Percentiles rank a stretch among this genome's conserved stretches.
These are phyloP conservation scores for Fistularia commersonii DNA, from an alignment of 2,797 vertebrate species.

Conservation along the genomic window DNA sequence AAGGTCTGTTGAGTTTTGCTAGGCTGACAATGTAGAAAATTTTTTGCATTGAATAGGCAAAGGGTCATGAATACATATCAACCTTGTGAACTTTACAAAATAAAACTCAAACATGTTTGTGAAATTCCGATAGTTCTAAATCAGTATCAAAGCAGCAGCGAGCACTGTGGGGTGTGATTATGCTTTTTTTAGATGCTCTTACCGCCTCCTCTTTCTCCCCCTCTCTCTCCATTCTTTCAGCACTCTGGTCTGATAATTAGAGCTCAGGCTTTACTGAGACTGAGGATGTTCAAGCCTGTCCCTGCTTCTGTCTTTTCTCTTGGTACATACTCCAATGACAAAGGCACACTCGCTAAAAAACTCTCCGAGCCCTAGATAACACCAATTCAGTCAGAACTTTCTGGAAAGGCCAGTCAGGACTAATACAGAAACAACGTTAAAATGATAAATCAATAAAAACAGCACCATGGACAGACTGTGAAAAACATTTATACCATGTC, in stretches of 20 bases:
- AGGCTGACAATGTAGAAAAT: not conserved
- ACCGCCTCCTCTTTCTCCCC: conserved; percentile 15
- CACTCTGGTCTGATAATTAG: conserved; percentile 51
- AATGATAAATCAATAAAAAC: too few relatives aligned
- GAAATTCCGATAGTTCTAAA: conserved; percentile 46
- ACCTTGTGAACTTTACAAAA: conserved; percentile 2
- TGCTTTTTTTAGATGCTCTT: conserved; percentile 50
- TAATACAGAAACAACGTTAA: too few relatives aligned
- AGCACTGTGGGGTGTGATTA: conserved; percentile 45
- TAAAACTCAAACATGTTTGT: conserved; percentile 20
- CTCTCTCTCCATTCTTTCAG: conserved; percentile 23
- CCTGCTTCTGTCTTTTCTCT: conserved; percentile 23
- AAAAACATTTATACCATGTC: too few relatives aligned
- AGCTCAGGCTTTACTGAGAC: conserved; percentile 33
- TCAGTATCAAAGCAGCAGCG: conserved; percentile 38
- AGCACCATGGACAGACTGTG: too few relatives aligned
- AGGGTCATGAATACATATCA: not conserved
- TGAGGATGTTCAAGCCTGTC: conserved; percentile 24
- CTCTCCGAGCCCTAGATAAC: conserved; percentile 14
- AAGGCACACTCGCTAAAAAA: conserved; percentile 8
- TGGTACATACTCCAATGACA: conserved; percentile 28
- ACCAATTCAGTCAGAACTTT: not conserved
- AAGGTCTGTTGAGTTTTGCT: too few relatives aligned
- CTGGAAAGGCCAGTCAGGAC: too few relatives aligned
- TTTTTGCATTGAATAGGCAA: not conserved